Evolutionary conservation across 2,888 invertebrate species (phyloP).

Genomic region (Neria commutata): DNA sequence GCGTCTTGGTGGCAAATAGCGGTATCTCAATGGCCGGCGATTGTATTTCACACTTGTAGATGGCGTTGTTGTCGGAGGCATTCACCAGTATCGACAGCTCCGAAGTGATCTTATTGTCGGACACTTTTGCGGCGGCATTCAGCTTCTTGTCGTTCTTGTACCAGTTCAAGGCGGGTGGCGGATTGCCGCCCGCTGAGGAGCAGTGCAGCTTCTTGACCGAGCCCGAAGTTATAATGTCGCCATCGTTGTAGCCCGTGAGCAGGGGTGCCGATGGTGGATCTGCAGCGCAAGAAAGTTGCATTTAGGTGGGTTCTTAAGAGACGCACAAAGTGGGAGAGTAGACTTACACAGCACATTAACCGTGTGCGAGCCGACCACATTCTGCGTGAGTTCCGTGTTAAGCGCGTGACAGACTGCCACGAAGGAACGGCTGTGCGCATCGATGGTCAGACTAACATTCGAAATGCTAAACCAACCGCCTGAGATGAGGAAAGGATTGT

Average conservation of each 20-base stretch:
- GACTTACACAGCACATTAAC: conserved; percentile 57
- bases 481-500: no score
- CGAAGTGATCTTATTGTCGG: conserved; percentile 50
- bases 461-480: conserved; percentile 56
- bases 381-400: conserved; percentile 55
- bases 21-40: conserved; percentile 57
- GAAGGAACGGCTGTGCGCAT: conserved; percentile 52
- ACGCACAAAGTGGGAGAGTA: no score
- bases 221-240: conserved; percentile 54
- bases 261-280: conserved; percentile 54
- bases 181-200: conserved; percentile 55
- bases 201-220: conserved; percentile 54
- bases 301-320: not conserved
- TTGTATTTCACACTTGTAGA: conserved; percentile 57
- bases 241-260: conserved; percentile 54
- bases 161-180: conserved; percentile 50
- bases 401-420: conserved; percentile 54
- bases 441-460: conserved; percentile 50
- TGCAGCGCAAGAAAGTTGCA: conserved; percentile 20
- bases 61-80: conserved; percentile 57
- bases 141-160: conserved; percentile 57
- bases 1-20: conserved; percentile 51
- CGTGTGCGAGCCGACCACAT: conserved; percentile 56
- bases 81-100: conserved; percentile 54
- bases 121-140: conserved; percentile 47